Evolutionary conservation across 2,888 invertebrate species (phyloP), one percentile per base, ranked within the genome.

Genomic region (Caenorhabditis panamensis): DNA sequence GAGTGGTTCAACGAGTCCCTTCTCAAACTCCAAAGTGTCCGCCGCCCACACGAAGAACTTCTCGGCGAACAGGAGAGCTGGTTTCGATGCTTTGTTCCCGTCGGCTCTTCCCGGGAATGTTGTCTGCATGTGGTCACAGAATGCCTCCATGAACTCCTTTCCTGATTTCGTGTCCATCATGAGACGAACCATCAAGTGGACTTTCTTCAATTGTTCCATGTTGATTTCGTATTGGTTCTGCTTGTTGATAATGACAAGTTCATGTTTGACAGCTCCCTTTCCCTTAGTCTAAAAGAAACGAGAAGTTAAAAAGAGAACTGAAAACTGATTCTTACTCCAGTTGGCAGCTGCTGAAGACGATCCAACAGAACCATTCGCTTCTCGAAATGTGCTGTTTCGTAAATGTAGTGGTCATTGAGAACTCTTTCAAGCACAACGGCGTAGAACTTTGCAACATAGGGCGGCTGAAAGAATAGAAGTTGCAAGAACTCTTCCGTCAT

Each of bases 21-120:
- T 61, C 47, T 61, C 61, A n/a, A 61, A 61, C 24, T 61, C 61
- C 28, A 61, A 8, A 2, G 47, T 47, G 11, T 26, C 28, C 13
- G 61, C 61, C n/a, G 61, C 61, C 61, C 61, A 61, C 2, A 26
- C 1, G 28, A 61, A 61, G 47, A 61, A 47, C n/a, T 28, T 44
- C n/a, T 61, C 61, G 6, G 44, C 47, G 28, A 47, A 61, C 5
- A 47, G 13, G 47, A 61, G n/a, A 16, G 28, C 47, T 2, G 44
- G 11, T 18, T 47, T 61, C 9, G 13, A 8, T 8, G 61, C 47
- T 9, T 51, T 49, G n/a, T n/a, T 31, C 13, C 41, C 41, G 11
- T 41, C 13, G 41, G 41, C 8, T 41, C 41, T 41, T 41, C 41
- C 41, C 13, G 26, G 54, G n/a, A 6, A 28, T 3, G 54, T 54